Evolutionary conservation across 2,113 vertebrate species (phyloP).

Genomic region (Heterocephalus glaber): DNA sequence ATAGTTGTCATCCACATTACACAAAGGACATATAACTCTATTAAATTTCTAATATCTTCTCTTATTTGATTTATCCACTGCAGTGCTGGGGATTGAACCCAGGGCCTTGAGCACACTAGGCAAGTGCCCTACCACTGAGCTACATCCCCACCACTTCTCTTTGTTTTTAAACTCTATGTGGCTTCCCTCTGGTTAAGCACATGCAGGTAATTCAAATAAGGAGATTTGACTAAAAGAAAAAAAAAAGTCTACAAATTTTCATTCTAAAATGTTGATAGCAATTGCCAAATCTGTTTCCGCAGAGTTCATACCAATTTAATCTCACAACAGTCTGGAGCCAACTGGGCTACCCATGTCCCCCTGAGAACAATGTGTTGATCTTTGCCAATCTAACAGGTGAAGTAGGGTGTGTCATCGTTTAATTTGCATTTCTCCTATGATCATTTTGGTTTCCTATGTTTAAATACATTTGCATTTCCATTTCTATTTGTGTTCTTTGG

Average conservation of each 20-base stretch:
- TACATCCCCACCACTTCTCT: not conserved
- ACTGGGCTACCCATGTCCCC: not conserved
- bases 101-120: not conserved
- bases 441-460: not conserved
- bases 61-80: not conserved
- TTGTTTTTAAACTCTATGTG: not conserved
- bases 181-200: not conserved
- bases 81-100: not conserved
- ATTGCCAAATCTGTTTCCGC: not conserved
- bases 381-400: conserved; percentile 19
- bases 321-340: not conserved
- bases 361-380: not conserved
- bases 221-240: not conserved
- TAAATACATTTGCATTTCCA: not conserved
- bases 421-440: not conserved
- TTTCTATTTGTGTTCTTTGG: not conserved
- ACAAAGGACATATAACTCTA: not conserved
- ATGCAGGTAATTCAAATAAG: not conserved
- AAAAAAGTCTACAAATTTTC: not conserved
- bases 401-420: not conserved
- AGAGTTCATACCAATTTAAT: not conserved
- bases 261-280: not conserved
- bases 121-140: not conserved
- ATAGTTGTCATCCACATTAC: not conserved
- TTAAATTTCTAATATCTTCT: not conserved